A percentile compares a stretch with the other conserved stretches of the same genome.
phyloP scores from a whole-genome alignment of 2,797 vertebrate species.

The Oreortyx pictus region DNA sequence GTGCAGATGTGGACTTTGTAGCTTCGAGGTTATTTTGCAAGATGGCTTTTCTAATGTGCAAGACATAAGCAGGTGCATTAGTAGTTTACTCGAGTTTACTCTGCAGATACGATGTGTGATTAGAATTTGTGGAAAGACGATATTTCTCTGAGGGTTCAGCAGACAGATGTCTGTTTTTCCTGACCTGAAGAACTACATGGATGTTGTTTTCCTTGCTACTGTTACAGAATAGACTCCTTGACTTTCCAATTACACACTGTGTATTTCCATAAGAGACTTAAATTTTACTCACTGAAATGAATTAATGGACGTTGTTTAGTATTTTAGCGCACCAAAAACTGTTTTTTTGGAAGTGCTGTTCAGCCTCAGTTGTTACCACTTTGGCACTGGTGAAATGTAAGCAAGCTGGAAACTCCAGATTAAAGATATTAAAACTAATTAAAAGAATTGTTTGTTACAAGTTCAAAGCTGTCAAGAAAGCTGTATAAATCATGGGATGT shows the following conservation, averaged over 20 bases:
- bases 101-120: not conserved
- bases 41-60: not conserved
- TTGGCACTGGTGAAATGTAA: constrained; percentile 20
- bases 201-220: not conserved
- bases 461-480: constrained; percentile 24
- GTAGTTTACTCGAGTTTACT: not conserved
- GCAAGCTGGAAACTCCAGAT: not conserved
- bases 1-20: accelerated
- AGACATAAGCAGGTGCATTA: not conserved
- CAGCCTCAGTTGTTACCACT: not conserved
- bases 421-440: constrained; percentile 25
- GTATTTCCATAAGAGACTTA: not conserved
- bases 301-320: not conserved
- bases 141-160: not conserved
- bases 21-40: not conserved
- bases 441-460: not conserved
- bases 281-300: not conserved
- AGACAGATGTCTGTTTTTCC: not conserved
- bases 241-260: not conserved
- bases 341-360: not conserved
- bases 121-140: not conserved
- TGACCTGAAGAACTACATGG: not conserved
- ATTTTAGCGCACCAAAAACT: not conserved
- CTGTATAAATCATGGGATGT: not conserved
- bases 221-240: not conserved